Conservation (phyloP, 2,113 vertebrate genomes). For the Regulus satrapa region DNA sequence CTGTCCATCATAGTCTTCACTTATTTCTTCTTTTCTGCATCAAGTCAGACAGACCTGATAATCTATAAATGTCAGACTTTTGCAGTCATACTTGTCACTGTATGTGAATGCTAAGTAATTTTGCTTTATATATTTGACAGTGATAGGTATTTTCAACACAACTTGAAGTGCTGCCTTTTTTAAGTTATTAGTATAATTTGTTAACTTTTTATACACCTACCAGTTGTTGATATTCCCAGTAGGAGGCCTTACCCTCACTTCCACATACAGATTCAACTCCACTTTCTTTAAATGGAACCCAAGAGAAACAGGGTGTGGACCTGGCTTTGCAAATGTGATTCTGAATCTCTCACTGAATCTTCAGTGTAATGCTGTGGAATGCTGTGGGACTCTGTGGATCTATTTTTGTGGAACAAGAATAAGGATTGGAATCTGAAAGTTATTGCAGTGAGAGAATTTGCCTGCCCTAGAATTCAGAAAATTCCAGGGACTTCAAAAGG, state of each 20-base stretch:
- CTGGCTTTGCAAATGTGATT: not conserved
- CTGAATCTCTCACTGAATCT: not conserved
- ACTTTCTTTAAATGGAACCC: not conserved
- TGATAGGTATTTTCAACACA: not conserved
- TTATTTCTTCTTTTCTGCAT: not conserved
- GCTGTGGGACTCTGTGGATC: not conserved
- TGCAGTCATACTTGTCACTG: not conserved
- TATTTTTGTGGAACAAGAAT: not conserved
- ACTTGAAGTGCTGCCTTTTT: not conserved
- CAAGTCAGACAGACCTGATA: not conserved
- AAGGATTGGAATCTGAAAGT: not conserved
- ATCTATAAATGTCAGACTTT: not conserved
- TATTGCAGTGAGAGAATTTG: not conserved
- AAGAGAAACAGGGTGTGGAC: not conserved
- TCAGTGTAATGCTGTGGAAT: not conserved
- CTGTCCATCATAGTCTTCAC: not conserved
- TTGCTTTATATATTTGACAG: not conserved
- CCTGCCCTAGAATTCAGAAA: not conserved
- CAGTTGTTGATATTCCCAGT: not conserved
- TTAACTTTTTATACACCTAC: not conserved
- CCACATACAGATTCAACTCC: not conserved
- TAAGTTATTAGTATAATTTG: not conserved
- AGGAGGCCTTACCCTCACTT: not conserved
- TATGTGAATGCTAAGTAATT: not conserved
- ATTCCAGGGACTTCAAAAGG: not conserved